These are phyloP conservation scores for Andrena flavipes DNA, from an alignment of 2,888 invertebrate species.

Conservation along the genomic window DNA sequence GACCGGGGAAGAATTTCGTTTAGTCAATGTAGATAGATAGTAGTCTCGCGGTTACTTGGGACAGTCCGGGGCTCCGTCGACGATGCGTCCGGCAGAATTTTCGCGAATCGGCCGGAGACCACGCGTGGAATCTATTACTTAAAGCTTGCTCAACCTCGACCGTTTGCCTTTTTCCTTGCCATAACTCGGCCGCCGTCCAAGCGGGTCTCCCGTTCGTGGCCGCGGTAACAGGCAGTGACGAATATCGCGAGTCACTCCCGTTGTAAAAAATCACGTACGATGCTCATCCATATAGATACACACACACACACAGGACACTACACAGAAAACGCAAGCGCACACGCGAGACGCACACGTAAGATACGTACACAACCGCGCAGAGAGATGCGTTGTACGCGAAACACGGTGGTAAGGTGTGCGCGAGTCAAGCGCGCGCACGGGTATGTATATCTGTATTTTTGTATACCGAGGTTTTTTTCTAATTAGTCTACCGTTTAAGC, in stretches of 20 bases:
- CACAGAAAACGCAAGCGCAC: background rate
- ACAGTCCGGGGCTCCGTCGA: background rate
- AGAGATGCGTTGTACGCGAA: slow-evolving; percentile 24
- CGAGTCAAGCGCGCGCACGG: slow-evolving; percentile 14
- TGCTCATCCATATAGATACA: slow-evolving; percentile 7
- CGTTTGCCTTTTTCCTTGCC: slow-evolving; percentile 68
- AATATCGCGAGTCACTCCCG: slow-evolving; percentile 57
- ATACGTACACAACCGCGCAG: slow-evolving; percentile 10
- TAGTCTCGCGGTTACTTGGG: background rate
- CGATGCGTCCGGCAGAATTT: background rate
- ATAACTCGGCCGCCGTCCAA: slow-evolving; percentile 57
- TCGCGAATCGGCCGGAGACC: slow-evolving; percentile 37
- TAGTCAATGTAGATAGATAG: background rate
- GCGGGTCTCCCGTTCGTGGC: slow-evolving; percentile 55
- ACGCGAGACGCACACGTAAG: slow-evolving; percentile 15
- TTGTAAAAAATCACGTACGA: slow-evolving; percentile 20
- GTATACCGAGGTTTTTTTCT: slow-evolving; percentile 82
- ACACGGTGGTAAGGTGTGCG: slow-evolving; percentile 35
- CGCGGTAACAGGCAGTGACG: slow-evolving; percentile 40
- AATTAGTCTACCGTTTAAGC: slow-evolving; percentile 78
- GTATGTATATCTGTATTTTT: slow-evolving; percentile 81
- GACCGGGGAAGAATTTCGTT: background rate
- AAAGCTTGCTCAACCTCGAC: slow-evolving; percentile 68
- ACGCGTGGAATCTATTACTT: slow-evolving; percentile 45
- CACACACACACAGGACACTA: background rate